phyloP scores from a whole-genome alignment of 1,140 invertebrate species.

The Pachyrhynchus sulphureomaculatus region DNA sequence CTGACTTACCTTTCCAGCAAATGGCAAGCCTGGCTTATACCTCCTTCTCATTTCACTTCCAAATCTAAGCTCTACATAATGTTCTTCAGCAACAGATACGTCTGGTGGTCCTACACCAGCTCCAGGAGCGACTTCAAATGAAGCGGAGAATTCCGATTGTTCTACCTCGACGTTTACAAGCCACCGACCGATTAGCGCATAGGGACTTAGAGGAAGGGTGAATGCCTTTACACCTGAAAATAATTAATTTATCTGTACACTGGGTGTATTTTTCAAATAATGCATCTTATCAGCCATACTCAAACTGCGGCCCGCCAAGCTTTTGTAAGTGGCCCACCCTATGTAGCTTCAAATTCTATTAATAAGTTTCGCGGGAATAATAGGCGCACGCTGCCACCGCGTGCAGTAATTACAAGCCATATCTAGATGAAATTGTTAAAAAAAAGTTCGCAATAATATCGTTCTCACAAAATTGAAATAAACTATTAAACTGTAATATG shows the following conservation, averaged over 20 bases:
- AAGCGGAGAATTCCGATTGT: conserved; percentile 52
- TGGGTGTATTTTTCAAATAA: background rate
- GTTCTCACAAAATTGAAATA: no score
- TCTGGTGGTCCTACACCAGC: conserved; percentile 49
- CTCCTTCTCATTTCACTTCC: conserved; percentile 61
- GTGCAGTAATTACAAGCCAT: background rate
- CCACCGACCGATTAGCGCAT: conserved; percentile 59
- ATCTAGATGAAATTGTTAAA: no score
- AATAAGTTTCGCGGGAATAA: no score
- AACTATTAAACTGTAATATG: no score
- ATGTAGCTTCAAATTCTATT: no score
- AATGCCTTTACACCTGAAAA: conserved; percentile 59
- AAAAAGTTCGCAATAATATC: background rate
- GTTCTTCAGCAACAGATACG: conserved; percentile 63
- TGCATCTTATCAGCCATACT: background rate
- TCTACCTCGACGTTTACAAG: conserved; percentile 59
- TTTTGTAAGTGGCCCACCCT: no score
- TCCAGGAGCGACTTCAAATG: conserved; percentile 52
- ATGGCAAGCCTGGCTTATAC: conserved; percentile 65
- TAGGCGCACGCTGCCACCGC: no score
- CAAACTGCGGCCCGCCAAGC: no score
- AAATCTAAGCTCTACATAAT: conserved; percentile 65
- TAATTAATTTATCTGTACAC: background rate
- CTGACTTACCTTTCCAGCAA: conserved; percentile 61
- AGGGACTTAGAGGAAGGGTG: conserved; percentile 54